Conservation (phyloP, 2,797 vertebrate species). For the Macropus fuliginosus region DNA sequence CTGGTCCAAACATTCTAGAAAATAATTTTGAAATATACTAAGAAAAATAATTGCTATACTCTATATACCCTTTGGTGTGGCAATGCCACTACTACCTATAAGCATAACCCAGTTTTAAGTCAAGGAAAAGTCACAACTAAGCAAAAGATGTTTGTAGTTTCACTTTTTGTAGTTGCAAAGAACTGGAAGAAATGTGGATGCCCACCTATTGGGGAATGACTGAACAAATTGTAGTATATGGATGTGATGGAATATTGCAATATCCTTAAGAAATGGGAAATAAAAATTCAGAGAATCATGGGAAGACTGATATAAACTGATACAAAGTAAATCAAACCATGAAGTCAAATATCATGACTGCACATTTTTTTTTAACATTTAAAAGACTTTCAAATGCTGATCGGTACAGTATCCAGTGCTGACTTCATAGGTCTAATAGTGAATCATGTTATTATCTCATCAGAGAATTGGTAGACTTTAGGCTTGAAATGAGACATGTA, state of each 20-base stretch:
- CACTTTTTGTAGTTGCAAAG: neutral
- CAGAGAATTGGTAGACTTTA: neutral
- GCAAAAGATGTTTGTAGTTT: neutral
- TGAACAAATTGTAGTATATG: neutral
- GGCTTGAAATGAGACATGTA: neutral
- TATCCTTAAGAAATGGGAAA: neutral
- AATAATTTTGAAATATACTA: neutral
- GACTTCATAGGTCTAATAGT: neutral
- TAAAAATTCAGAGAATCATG: neutral
- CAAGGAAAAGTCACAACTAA: neutral
- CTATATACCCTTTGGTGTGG: neutral
- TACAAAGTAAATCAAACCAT: neutral
- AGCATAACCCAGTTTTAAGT: neutral
- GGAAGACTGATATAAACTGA: neutral
- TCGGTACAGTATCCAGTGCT: neutral
- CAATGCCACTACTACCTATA: neutral
- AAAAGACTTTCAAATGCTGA: neutral
- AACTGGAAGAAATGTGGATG: neutral
- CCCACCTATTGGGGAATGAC: neutral
- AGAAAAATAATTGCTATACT: neutral
- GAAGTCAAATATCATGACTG: neutral
- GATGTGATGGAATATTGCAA: neutral
- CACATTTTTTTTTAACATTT: too few species aligned
- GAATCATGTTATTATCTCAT: neutral
- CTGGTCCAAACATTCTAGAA: neutral